Conservation (phyloP, 2,888 invertebrate genomes). For the Mythimna albipuncta region DNA sequence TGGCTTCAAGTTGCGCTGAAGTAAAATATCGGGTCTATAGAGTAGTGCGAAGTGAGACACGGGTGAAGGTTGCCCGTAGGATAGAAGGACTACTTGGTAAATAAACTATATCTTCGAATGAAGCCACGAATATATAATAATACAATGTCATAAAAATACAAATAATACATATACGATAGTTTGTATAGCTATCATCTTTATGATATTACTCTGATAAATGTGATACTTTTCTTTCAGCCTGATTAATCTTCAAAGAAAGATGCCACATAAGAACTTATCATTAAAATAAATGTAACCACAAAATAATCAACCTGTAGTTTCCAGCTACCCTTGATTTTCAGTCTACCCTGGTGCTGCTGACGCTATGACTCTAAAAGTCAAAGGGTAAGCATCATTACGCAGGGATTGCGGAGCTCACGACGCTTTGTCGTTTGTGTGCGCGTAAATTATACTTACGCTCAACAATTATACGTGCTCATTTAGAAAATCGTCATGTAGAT, state of each 20-base stretch:
- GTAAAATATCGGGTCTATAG: too few species aligned
- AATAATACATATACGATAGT: too few species aligned
- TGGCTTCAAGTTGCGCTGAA: too few species aligned
- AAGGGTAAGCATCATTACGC: slow-evolving; percentile 68
- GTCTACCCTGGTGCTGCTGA: slow-evolving; percentile 26
- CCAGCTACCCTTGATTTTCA: slow-evolving; percentile 12
- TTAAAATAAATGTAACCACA: slow-evolving; percentile 6
- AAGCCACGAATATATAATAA: too few species aligned
- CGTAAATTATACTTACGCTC: slow-evolving; percentile 75
- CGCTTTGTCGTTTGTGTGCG: slow-evolving; percentile 75
- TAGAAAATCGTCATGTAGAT: slow-evolving; percentile 72
- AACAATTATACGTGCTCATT: slow-evolving; percentile 74
- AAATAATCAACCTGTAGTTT: slow-evolving; percentile 17
- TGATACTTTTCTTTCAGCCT: neutral
- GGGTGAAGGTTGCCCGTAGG: too few species aligned
- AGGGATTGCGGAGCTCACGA: slow-evolving; percentile 66
- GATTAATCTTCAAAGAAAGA: neutral
- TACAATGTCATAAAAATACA: too few species aligned
- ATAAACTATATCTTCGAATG: too few species aligned
- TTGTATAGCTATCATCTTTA: too few species aligned
- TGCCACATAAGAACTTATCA: neutral
- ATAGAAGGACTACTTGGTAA: too few species aligned
- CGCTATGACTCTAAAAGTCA: slow-evolving; percentile 57
- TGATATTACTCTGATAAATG: too few species aligned
- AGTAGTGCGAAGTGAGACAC: too few species aligned